phyloP scores from a whole-genome alignment of 2,888 invertebrate genomes.

The Apantesis nais region DNA sequence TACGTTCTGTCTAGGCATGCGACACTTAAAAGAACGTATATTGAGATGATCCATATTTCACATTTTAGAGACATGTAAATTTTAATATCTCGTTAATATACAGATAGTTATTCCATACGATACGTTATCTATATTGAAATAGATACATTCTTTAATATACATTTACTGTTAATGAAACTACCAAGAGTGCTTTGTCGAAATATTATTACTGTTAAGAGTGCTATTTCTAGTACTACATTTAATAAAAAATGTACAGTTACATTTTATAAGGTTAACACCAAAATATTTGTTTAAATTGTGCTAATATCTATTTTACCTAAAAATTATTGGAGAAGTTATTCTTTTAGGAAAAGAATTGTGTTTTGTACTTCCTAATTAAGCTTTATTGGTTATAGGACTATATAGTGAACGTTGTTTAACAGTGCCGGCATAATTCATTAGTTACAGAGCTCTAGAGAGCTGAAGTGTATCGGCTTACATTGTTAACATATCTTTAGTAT shows the following conservation, averaged over 20 bases:
- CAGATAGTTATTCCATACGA: conserved; percentile 37
- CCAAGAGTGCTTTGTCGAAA: conserved; percentile 79
- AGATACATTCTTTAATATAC: conserved; percentile 50
- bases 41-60: conserved; percentile 30
- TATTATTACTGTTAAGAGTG: conserved; percentile 63
- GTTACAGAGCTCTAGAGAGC: conserved; percentile 30
- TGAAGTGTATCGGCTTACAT: conserved; percentile 30
- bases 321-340: conserved; percentile 72
- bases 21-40: conserved; percentile 36
- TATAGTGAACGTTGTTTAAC: conserved; percentile 43
- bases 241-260: conserved; percentile 47
- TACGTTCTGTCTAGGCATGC: conserved; percentile 32
- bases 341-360: conserved; percentile 84
- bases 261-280: conserved; percentile 63
- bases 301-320: conserved; percentile 63
- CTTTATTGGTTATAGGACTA: conserved; percentile 62
- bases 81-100: conserved; percentile 55
- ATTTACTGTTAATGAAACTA: conserved; percentile 51
- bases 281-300: conserved; percentile 65
- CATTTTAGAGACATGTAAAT: conserved; percentile 41
- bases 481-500: conserved; percentile 49
- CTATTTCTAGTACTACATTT: conserved; percentile 52
- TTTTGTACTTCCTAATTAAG: conserved; percentile 68
- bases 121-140: conserved; percentile 24
- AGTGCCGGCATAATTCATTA: conserved; percentile 37